Conservation (phyloP, 1,140 invertebrate genomes). For the Campoletis sonorensis region DNA sequence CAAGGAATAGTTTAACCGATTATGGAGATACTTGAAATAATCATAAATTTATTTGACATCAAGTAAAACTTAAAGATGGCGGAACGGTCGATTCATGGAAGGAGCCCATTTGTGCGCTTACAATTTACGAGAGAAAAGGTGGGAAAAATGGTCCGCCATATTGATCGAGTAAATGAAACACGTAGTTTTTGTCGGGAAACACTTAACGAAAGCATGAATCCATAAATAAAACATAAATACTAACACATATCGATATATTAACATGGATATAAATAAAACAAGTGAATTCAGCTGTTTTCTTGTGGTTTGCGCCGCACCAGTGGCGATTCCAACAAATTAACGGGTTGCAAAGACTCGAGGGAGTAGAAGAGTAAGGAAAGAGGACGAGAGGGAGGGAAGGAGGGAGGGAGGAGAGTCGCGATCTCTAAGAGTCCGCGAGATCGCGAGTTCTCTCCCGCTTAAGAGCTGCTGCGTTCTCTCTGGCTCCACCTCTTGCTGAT, state of each 20-base stretch:
- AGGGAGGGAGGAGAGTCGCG: not conserved
- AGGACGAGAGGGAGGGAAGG: too few species aligned
- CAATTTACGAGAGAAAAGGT: too few species aligned
- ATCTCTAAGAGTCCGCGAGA: conserved; percentile 26
- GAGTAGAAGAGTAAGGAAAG: not conserved
- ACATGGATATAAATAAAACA: too few species aligned
- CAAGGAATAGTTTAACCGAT: too few species aligned
- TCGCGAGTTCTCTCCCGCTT: conserved; percentile 41
- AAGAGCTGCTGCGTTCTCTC: conserved; percentile 12
- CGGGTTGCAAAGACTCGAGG: conserved; percentile 46
- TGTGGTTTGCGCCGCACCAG: conserved; percentile 58
- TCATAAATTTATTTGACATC: too few species aligned
- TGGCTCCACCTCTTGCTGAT: conserved; percentile 54
- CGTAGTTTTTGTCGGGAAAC: not conserved
- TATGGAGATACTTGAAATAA: too few species aligned
- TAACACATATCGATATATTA: too few species aligned
- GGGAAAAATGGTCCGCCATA: too few species aligned
- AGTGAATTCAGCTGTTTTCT: conserved; percentile 5
- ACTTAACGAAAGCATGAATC: not conserved
- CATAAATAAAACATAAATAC: not conserved
- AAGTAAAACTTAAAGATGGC: not conserved
- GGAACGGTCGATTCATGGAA: too few species aligned
- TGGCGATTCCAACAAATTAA: conserved; percentile 74
- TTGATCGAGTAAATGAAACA: too few species aligned
- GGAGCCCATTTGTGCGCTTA: too few species aligned